Evolutionary conservation across 2,113 vertebrate genomes (phyloP).

Genomic region (Recurvirostra avosetta): DNA sequence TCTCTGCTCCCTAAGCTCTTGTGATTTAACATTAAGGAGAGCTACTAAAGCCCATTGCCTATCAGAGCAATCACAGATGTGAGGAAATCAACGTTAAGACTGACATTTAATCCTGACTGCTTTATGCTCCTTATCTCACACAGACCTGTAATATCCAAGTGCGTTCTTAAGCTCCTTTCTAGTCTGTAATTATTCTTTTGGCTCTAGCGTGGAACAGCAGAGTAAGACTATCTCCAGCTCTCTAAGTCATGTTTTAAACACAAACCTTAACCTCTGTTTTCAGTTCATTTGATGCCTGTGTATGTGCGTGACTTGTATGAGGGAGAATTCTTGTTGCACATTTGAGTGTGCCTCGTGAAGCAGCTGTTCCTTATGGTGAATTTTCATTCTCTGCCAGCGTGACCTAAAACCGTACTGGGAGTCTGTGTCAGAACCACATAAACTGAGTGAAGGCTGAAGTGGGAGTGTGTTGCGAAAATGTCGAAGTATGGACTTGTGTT

Average conservation of each 20-base stretch:
- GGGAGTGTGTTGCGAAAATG: background rate
- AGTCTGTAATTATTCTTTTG: conserved; percentile 12
- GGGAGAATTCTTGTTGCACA: background rate
- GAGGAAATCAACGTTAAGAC: background rate
- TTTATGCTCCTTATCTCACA: conserved; percentile 4
- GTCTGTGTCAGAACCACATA: background rate
- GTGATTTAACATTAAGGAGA: background rate
- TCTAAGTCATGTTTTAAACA: background rate
- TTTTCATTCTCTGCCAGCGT: background rate
- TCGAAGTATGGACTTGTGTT: background rate
- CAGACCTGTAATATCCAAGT: conserved; percentile 22
- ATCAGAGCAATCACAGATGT: background rate
- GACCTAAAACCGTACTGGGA: background rate
- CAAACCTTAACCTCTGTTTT: background rate
- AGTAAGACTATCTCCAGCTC: background rate
- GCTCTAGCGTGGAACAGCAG: background rate
- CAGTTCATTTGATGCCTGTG: background rate
- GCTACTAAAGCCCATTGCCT: background rate
- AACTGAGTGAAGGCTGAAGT: background rate
- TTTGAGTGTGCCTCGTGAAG: background rate
- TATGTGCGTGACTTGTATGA: background rate
- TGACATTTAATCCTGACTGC: conserved; percentile 25
- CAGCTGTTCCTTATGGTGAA: background rate
- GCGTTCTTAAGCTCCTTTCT: background rate
- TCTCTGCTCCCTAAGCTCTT: background rate